phyloP scores from a whole-genome alignment of 2,113 vertebrate genomes.

The Sporophila hypoxantha region DNA sequence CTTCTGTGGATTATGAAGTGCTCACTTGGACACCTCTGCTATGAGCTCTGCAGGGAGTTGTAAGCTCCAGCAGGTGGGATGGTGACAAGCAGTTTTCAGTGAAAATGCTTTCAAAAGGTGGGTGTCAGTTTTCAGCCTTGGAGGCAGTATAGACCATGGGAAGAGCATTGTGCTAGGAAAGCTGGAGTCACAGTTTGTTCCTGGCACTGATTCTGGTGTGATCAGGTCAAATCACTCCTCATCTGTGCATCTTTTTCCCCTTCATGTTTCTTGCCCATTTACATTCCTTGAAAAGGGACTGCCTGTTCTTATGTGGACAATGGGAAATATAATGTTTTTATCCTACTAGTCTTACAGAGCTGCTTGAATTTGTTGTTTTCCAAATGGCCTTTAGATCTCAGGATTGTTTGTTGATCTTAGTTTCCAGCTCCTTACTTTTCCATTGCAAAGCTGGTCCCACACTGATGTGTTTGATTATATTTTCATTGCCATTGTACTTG shows the following conservation, averaged over 20 bases:
- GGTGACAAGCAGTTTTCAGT: neutral
- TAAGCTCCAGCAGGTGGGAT: neutral
- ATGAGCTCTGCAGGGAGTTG: neutral
- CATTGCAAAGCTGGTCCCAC: neutral
- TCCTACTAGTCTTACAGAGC: neutral
- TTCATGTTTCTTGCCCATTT: neutral
- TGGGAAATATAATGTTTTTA: neutral
- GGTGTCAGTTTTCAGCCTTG: neutral
- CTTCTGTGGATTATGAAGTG: neutral
- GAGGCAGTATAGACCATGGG: neutral
- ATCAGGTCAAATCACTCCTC: neutral
- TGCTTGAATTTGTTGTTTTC: neutral
- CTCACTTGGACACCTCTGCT: neutral
- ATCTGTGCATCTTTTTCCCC: neutral
- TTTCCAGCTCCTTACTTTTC: neutral
- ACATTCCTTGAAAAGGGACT: neutral
- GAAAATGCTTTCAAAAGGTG: neutral
- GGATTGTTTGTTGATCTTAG: neutral
- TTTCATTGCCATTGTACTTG: slow-evolving; percentile 24
- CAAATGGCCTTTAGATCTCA: neutral
- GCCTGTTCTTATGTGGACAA: neutral
- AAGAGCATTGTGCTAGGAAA: neutral
- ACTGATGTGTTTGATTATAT: slow-evolving; percentile 16
- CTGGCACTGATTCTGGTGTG: neutral
- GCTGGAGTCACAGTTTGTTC: neutral